A percentile compares a stretch with the other conserved stretches of the same genome.
phyloP scores from a whole-genome alignment of 2,797 vertebrate genomes.

The Aphelocoma californica region DNA sequence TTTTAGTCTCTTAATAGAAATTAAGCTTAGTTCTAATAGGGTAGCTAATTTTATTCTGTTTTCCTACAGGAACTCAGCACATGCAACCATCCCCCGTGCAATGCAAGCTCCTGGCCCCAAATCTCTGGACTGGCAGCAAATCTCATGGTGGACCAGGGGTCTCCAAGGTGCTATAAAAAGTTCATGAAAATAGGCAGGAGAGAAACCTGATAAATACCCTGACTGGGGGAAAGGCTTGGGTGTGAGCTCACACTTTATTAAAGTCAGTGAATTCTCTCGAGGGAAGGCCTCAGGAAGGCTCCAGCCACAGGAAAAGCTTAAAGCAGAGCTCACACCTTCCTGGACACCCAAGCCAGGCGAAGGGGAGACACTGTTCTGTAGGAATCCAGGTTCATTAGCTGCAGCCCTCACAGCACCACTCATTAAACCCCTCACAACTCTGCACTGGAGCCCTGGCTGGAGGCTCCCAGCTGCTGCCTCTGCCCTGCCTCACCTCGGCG shows the following conservation, averaged over 20 bases:
- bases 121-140: not conserved
- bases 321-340: slow-evolving; percentile 33
- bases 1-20: not conserved
- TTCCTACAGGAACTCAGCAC: not conserved
- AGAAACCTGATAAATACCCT: slow-evolving; percentile 14
- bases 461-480: not conserved
- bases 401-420: not conserved
- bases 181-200: not conserved
- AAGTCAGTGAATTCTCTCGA: not conserved
- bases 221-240: not conserved
- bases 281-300: not conserved
- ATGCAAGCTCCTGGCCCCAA: not conserved
- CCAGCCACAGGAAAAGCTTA: not conserved
- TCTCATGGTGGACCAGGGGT: not conserved
- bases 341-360: not conserved
- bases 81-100: not conserved
- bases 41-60: not conserved
- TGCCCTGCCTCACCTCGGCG: not conserved
- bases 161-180: slow-evolving; percentile 4
- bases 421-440: not conserved
- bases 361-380: not conserved
- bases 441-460: not conserved
- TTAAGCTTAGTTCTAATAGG: not conserved
- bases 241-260: slow-evolving; percentile 20
- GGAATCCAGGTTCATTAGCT: not conserved